Evolutionary conservation across 2,797 vertebrate species (phyloP).

Genomic region (Sphenodon punctatus): DNA sequence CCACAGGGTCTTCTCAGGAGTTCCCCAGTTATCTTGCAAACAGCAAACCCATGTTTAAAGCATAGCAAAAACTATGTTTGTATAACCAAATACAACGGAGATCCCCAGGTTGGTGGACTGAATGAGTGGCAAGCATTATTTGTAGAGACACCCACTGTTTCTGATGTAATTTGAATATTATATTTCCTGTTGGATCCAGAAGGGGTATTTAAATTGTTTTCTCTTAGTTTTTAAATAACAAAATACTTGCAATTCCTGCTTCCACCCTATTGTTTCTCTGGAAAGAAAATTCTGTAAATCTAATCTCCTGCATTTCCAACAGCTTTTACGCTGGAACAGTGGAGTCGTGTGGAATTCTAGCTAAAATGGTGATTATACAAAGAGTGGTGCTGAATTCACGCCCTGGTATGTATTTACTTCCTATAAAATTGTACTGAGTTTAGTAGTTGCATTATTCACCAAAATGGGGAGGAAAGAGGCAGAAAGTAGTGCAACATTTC

Average conservation of each 20-base stretch:
- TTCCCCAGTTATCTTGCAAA: too few species aligned
- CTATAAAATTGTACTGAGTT: neutral
- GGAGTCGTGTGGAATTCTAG: neutral
- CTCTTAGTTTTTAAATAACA: neutral
- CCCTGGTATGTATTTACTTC: conserved; percentile 75
- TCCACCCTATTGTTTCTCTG: neutral
- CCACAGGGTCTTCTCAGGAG: too few species aligned
- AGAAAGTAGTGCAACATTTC: neutral
- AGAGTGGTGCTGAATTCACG: conserved; percentile 78
- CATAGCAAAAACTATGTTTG: too few species aligned
- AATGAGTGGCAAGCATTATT: too few species aligned
- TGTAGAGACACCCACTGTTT: too few species aligned
- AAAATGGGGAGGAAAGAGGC: neutral
- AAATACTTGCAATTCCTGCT: neutral
- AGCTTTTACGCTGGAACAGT: conserved; percentile 33
- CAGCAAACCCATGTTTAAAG: too few species aligned
- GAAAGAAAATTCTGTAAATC: neutral
- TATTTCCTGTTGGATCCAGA: too few species aligned
- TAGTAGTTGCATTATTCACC: neutral
- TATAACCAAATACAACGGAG: too few species aligned
- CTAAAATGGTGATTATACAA: conserved; percentile 70
- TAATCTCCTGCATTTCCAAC: neutral
- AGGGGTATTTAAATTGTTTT: neutral
- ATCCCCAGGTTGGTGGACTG: too few species aligned
- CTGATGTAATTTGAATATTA: too few species aligned